These are phyloP conservation scores for Mycetomoellerius zeteki DNA, from an alignment of 1,140 invertebrate genomes.

Conservation along the genomic window DNA sequence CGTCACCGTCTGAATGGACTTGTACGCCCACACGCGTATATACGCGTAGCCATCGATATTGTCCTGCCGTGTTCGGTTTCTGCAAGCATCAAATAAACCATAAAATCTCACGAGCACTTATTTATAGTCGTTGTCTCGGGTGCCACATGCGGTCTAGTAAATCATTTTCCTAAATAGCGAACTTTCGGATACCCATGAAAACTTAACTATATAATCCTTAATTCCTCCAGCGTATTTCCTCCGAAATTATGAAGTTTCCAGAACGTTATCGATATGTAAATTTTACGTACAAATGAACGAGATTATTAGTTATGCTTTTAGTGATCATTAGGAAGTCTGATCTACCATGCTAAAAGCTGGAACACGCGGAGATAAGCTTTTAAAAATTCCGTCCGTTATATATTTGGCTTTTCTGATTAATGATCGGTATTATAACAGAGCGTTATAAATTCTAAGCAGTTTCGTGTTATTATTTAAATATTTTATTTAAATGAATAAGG, in stretches of 20 bases:
- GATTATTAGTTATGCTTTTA: too few species aligned
- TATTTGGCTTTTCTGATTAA: too few species aligned
- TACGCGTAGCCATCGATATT: neutral
- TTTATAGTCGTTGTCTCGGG: constrained; percentile 40
- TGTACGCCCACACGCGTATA: neutral
- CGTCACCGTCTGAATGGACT: constrained; percentile 23
- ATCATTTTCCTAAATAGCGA: neutral
- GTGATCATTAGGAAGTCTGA: too few species aligned
- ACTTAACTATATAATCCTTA: neutral
- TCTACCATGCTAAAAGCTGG: too few species aligned
- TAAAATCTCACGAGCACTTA: constrained; percentile 34
- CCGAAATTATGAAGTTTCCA: neutral
- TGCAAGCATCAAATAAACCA: constrained; percentile 50
- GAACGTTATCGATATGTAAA: too few species aligned
- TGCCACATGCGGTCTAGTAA: neutral
- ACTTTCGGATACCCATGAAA: neutral
- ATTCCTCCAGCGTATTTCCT: neutral
- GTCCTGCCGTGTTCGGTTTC: neutral
- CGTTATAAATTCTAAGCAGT: too few species aligned
- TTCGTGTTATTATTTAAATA: too few species aligned
- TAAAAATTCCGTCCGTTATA: too few species aligned
- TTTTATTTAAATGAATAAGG: too few species aligned
- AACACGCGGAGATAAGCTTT: too few species aligned
- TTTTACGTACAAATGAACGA: too few species aligned
- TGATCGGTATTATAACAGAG: too few species aligned